These are phyloP conservation scores for Raillietiella orientalis DNA, from an alignment of 2,888 invertebrate genomes.

Conservation along the genomic window DNA sequence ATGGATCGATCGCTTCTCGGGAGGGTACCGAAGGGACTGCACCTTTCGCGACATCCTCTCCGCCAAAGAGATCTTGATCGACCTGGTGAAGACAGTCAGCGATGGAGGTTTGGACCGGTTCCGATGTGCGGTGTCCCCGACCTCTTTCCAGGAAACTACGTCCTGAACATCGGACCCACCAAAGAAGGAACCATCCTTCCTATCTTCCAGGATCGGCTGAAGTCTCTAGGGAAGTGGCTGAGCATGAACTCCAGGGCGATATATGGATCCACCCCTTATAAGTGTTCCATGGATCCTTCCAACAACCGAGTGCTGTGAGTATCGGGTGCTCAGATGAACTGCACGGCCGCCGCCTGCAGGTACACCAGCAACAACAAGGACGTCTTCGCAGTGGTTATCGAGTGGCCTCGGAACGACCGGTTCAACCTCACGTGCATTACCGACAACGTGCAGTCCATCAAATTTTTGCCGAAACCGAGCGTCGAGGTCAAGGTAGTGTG, in stretches of 20 bases:
- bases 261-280: constrained; percentile 38
- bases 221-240: constrained; percentile 45
- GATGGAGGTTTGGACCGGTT: constrained; percentile 53
- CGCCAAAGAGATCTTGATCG: constrained; percentile 27
- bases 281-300: too few species aligned
- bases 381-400: too few species aligned
- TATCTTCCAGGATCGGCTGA: constrained; percentile 52
- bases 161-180: constrained; percentile 68
- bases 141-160: constrained; percentile 24
- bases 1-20: constrained; percentile 53
- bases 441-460: too few species aligned
- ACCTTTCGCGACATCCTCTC: constrained; percentile 28
- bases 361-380: too few species aligned
- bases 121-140: constrained; percentile 1
- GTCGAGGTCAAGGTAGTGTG: too few species aligned
- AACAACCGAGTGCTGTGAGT: too few species aligned
- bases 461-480: too few species aligned
- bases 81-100: constrained; percentile 41
- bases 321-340: too few species aligned
- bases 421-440: too few species aligned
- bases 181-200: constrained; percentile 54
- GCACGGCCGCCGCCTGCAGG: too few species aligned
- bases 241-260: constrained; percentile 56
- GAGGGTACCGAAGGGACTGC: constrained; percentile 51
- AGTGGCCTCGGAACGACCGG: too few species aligned